phyloP scores from a whole-genome alignment of 2,888 invertebrate species.

The Diploptera punctata region DNA sequence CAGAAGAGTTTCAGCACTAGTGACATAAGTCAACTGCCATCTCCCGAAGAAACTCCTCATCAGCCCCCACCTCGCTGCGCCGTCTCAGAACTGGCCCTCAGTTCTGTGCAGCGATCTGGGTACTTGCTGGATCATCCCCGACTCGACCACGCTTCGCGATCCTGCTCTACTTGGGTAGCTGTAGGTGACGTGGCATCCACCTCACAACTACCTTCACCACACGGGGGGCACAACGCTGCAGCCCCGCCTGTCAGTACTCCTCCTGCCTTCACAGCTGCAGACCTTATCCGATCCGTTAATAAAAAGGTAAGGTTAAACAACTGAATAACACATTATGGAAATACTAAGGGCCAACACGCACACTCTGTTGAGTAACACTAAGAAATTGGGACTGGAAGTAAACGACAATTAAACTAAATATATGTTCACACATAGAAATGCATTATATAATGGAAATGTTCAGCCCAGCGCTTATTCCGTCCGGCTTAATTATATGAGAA shows the following conservation, averaged over 20 bases:
- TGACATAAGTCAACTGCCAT: slow-evolving; percentile 70
- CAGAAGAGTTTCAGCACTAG: slow-evolving; percentile 80
- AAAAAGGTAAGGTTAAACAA: slow-evolving; percentile 66
- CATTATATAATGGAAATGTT: too few relatives aligned
- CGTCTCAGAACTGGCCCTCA: slow-evolving; percentile 66
- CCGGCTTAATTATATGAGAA: too few relatives aligned
- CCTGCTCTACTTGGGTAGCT: slow-evolving; percentile 88
- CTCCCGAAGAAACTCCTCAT: slow-evolving; percentile 56
- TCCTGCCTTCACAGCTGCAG: slow-evolving; percentile 67
- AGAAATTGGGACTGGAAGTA: too few relatives aligned
- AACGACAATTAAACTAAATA: too few relatives aligned
- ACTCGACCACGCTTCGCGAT: slow-evolving; percentile 69
- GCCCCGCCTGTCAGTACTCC: slow-evolving; percentile 55
- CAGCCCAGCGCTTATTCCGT: too few relatives aligned
- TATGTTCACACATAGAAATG: too few relatives aligned
- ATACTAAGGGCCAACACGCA: too few relatives aligned
- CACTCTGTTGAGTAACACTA: too few relatives aligned
- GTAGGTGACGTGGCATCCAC: slow-evolving; percentile 78
- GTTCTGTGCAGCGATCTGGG: slow-evolving; percentile 61
- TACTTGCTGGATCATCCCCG: slow-evolving; percentile 63
- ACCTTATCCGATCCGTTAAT: slow-evolving; percentile 77
- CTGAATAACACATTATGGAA: too few relatives aligned
- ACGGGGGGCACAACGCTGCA: slow-evolving; percentile 62
- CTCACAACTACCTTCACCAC: slow-evolving; percentile 84
- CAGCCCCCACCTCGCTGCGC: slow-evolving; percentile 52